Percentiles rank a stretch among this genome's conserved stretches.
phyloP scores from a whole-genome alignment of 2,888 invertebrate species.

The Leptopterna dolabrata region DNA sequence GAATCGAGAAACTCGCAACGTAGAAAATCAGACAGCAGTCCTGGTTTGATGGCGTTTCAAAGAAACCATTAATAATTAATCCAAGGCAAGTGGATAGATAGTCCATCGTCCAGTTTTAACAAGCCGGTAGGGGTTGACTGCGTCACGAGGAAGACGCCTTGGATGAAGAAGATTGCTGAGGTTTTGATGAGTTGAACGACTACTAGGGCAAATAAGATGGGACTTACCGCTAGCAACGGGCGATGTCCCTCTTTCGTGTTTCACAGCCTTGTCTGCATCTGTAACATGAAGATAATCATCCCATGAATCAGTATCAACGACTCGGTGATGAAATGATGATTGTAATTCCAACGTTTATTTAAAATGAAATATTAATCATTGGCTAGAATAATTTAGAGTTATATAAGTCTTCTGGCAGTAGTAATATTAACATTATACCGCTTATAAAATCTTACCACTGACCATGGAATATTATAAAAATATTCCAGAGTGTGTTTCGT shows the following conservation, averaged over 20 bases:
- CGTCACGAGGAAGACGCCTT: not conserved
- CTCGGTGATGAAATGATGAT: not conserved
- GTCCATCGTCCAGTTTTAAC: not conserved
- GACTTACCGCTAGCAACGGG: conserved; percentile 46
- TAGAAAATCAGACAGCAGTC: conserved; percentile 28
- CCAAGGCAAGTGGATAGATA: not conserved
- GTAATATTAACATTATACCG: too few relatives aligned
- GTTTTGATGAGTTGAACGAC: not conserved
- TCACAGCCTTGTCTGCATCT: conserved; percentile 48
- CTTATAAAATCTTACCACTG: too few relatives aligned
- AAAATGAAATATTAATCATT: too few relatives aligned
- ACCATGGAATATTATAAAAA: too few relatives aligned
- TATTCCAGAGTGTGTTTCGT: too few relatives aligned
- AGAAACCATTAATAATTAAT: conserved; percentile 53
- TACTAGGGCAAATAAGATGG: not conserved
- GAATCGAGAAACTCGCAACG: conserved; percentile 44
- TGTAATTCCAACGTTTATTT: too few relatives aligned
- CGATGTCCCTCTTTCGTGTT: conserved; percentile 47
- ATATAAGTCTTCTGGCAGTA: too few relatives aligned
- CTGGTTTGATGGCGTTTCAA: conserved; percentile 30
- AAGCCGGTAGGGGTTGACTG: conserved; percentile 1
- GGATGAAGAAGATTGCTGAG: not conserved
- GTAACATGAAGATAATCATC: not conserved
- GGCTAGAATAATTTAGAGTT: too few relatives aligned
- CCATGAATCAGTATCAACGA: not conserved